Base-by-base conservation (phyloP, 2,113 vertebrate genomes). In the Notothenia coriiceps region DNA sequence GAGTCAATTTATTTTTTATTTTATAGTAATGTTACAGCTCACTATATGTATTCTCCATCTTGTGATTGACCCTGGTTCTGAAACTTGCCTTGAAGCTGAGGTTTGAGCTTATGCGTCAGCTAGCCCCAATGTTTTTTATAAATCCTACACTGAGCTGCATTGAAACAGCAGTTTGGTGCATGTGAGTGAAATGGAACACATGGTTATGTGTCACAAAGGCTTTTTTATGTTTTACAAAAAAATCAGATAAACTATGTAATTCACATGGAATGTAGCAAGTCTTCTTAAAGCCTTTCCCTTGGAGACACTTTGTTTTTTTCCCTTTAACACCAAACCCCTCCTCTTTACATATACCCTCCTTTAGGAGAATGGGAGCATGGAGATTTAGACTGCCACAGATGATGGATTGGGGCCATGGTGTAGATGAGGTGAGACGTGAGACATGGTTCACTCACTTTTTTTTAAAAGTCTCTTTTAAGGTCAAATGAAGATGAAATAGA, bases 351-450 rank as follows among this genome's bases (percentile, higher is more conserved):
- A 67, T 65, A 47, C 50, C 25, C 87, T 80, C 47, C 85, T 85
- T 79, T 40, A 76, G 75, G 71, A 73, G 57, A 80, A 86, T 72
- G 54, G 83, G 87, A 83, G 85, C 75, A 86, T 47, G 54, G 72
- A 88, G 90, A 90, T 92, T 94, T 89, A 71, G 83, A 17, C 83
- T 90, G 91, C 86, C 89, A 90, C 6, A 11, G 70, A 93, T 94
- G 93, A 95, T 94, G 93, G 93, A 94, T 95, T 89, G 82, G 77
- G 66, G 74, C 74, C 60, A 76, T 49, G 71, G 88, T 88, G 87
- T 80, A 90, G 90, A 93, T 89, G 90, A 94, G 89, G 94, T 94
- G 94, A 94, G 91, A 94, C 87, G 88, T 92, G 89, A 94, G 85
- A 91, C 22, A 67, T 47, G 55, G 71, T 64, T 91, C 67, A 22